A percentile compares a stretch with the other conserved stretches of the same genome.
Evolutionary conservation across 2,797 vertebrate species (phyloP).

Genomic region (Peromyscus eremicus): DNA sequence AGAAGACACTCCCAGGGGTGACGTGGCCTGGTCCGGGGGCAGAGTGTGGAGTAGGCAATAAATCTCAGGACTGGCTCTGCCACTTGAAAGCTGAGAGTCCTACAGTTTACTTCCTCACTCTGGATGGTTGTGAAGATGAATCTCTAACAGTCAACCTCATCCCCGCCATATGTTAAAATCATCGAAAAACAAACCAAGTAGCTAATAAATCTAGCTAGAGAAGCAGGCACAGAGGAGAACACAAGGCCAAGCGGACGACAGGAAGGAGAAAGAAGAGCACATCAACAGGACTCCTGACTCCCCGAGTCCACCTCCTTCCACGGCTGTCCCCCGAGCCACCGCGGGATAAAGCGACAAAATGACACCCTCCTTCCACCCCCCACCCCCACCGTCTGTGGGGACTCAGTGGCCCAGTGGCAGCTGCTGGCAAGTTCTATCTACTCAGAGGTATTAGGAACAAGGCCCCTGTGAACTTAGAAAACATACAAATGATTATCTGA

Average conservation of each 20-base stretch:
- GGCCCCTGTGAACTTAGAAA: slow-evolving; percentile 13
- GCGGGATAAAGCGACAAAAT: not conserved
- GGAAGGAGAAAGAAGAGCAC: not conserved
- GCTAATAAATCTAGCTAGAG: slow-evolving; percentile 3
- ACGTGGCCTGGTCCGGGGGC: not conserved
- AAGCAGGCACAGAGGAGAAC: not conserved
- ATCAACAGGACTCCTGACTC: not conserved
- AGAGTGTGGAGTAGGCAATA: not conserved
- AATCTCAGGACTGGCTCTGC: not conserved
- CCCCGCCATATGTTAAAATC: not conserved
- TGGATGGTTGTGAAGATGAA: not conserved
- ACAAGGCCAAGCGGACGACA: slow-evolving; percentile 11
- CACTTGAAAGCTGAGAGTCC: not conserved
- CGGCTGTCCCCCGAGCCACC: not conserved
- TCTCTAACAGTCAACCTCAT: not conserved
- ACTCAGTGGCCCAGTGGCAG: not conserved
- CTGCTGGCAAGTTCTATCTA: not conserved
- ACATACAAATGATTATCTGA: not conserved
- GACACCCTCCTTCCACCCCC: not conserved
- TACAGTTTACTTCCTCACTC: slow-evolving; percentile 27
- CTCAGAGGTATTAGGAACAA: not conserved
- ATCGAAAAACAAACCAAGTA: slow-evolving; percentile 31
- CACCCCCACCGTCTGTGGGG: not conserved
- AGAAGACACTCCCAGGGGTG: not conserved
- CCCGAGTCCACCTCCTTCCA: not conserved